These are phyloP conservation scores for Dendrolimus pini DNA, from an alignment of 2,888 invertebrate species.

Conservation along the genomic window DNA sequence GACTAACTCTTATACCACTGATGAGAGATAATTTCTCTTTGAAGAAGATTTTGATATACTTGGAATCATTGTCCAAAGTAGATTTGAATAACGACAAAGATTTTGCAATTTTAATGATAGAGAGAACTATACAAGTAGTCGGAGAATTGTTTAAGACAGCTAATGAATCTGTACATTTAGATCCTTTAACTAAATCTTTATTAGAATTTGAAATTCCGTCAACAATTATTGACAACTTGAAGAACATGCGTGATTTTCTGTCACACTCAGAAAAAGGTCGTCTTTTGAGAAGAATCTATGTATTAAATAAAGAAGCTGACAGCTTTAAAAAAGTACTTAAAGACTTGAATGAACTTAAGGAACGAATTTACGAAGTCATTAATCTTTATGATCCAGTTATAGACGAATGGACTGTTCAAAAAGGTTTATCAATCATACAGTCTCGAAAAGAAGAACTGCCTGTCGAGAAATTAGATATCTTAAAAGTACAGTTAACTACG, in stretches of 20 bases:
- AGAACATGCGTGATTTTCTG: conserved; percentile 1
- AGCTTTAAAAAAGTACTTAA: conserved; percentile 2
- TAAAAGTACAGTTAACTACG: background rate
- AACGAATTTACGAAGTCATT: conserved; percentile 2
- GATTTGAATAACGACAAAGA: background rate
- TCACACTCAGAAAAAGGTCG: conserved; percentile 4
- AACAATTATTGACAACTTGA: background rate
- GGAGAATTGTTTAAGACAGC: conserved; percentile 14
- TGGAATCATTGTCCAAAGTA: conserved; percentile 1
- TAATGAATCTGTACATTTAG: conserved; percentile 1
- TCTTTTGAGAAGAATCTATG: background rate
- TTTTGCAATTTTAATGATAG: conserved; percentile 7
- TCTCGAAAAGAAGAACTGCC: background rate
- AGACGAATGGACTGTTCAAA: background rate
- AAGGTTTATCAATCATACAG: background rate
- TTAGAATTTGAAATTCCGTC: background rate
- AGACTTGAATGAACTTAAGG: conserved; percentile 4
- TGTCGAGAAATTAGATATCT: background rate
- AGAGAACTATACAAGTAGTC: conserved; percentile 11
- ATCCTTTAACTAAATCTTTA: background rate
- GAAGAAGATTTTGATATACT: conserved; percentile 8
- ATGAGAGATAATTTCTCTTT: conserved; percentile 12
- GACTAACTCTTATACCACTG: conserved; percentile 1
- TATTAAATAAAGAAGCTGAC: background rate
- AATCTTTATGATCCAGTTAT: background rate